Percentiles rank a stretch among this genome's conserved stretches.
Evolutionary conservation across 1,140 invertebrate species (phyloP).

Genomic region (Drosophila lacertosa): DNA sequence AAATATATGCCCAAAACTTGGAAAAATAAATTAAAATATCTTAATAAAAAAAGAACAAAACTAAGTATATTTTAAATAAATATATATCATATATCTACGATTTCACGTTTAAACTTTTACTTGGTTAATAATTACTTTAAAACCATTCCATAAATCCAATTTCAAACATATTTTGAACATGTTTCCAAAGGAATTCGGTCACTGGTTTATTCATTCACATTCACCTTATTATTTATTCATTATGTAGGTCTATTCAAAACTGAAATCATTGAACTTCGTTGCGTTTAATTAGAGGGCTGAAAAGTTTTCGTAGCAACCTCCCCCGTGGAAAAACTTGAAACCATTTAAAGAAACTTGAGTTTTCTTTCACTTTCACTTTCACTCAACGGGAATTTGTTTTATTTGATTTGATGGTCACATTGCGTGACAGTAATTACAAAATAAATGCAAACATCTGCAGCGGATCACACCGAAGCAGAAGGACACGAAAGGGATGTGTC

Average conservation of each 20-base stretch:
- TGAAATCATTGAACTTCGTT: constrained; percentile 31
- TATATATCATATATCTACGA: too few relatives aligned
- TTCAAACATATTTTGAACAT: background rate
- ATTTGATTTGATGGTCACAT: constrained; percentile 80
- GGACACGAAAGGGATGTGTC: constrained; percentile 30
- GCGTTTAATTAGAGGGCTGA: constrained; percentile 39
- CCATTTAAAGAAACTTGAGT: constrained; percentile 36
- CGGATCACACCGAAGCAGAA: constrained; percentile 51
- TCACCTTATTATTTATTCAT: constrained; percentile 52
- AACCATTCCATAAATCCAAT: too few relatives aligned
- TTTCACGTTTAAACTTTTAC: too few relatives aligned
- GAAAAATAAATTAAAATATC: too few relatives aligned
- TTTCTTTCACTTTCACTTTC: constrained; percentile 34
- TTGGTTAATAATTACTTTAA: too few relatives aligned
- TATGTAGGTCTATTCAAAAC: constrained; percentile 6
- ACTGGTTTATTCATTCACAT: constrained; percentile 12
- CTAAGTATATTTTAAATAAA: too few relatives aligned
- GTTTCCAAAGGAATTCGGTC: constrained; percentile 8
- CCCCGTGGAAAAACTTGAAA: constrained; percentile 36
- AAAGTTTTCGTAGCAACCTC: constrained; percentile 25
- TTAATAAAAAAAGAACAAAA: too few relatives aligned
- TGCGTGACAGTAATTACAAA: constrained; percentile 81
- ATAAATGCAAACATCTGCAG: constrained; percentile 79
- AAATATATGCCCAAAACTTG: too few relatives aligned
- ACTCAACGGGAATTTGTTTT: constrained; percentile 62